Evolutionary conservation across 2,113 vertebrate species (phyloP).

Genomic region (Hydrolagus affinis): DNA sequence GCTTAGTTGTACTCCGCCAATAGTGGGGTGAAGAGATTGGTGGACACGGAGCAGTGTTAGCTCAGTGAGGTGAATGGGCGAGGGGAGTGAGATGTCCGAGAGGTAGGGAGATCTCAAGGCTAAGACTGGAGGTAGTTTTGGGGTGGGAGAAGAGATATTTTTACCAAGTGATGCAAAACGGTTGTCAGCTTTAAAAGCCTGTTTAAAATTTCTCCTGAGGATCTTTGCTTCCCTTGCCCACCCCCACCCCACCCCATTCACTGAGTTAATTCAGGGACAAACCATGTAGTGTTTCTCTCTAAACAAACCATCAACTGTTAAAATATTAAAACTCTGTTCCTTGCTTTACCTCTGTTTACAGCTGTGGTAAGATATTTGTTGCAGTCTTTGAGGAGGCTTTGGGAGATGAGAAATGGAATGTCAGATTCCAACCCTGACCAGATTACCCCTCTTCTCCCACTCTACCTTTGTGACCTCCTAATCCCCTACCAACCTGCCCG

Average conservation of each 20-base stretch:
- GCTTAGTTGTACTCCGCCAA: too few species aligned
- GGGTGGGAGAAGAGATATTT: too few species aligned
- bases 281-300: neutral
- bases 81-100: too few species aligned
- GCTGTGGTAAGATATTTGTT: neutral
- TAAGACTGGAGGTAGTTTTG: too few species aligned
- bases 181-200: neutral
- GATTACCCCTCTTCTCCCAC: slow-evolving; percentile 25
- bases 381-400: neutral
- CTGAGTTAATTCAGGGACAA: neutral
- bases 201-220: neutral
- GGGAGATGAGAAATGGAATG: neutral
- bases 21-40: too few species aligned
- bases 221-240: too few species aligned
- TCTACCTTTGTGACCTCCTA: too few species aligned
- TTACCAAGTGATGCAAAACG: too few species aligned
- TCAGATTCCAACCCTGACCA: neutral
- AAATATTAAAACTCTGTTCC: neutral
- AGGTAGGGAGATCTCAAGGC: too few species aligned
- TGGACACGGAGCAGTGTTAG: too few species aligned
- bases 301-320: neutral
- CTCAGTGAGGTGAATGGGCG: too few species aligned
- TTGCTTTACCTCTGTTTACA: neutral
- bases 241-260: neutral
- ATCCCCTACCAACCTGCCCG: too few species aligned